These are phyloP conservation scores for Microtus richardsoni DNA, from an alignment of 2,113 vertebrate species.

Conservation along the genomic window DNA sequence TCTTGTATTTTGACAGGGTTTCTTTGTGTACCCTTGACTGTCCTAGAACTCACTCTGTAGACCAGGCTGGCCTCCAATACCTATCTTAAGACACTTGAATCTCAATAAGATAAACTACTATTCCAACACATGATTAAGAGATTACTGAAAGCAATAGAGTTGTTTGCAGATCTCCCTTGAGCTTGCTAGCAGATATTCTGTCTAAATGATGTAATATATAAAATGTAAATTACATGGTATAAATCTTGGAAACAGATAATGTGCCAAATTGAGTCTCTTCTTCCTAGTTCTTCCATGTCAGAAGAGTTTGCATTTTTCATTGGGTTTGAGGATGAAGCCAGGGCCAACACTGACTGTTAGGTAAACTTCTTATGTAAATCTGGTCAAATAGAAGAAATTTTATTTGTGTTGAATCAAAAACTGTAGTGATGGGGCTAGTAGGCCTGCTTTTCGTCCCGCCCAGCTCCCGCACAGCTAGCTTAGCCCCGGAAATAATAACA, in stretches of 20 bases:
- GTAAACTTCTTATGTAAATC: not conserved
- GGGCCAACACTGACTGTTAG: not conserved
- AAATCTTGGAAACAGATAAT: not conserved
- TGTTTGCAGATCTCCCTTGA: conserved; percentile 13
- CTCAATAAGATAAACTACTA: not conserved
- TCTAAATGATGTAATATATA: not conserved
- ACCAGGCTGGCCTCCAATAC: too few relatives aligned
- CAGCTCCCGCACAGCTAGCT: too few relatives aligned
- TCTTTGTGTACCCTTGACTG: too few relatives aligned
- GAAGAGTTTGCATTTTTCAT: conserved; percentile 13
- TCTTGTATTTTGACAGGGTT: too few relatives aligned
- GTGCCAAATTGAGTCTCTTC: not conserved
- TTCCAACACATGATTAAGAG: not conserved
- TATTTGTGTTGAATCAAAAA: not conserved
- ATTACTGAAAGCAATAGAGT: not conserved
- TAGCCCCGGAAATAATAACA: too few relatives aligned
- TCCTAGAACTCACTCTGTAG: too few relatives aligned
- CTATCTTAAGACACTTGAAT: not conserved
- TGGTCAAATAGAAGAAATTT: not conserved
- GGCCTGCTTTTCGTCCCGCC: too few relatives aligned
- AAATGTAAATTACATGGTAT: not conserved
- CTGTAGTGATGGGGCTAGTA: too few relatives aligned
- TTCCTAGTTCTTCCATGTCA: not conserved
- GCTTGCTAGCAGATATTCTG: not conserved
- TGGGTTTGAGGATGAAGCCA: not conserved